phyloP scores from a whole-genome alignment of 1,140 invertebrate species.

The Camponotus pennsylvanicus region DNA sequence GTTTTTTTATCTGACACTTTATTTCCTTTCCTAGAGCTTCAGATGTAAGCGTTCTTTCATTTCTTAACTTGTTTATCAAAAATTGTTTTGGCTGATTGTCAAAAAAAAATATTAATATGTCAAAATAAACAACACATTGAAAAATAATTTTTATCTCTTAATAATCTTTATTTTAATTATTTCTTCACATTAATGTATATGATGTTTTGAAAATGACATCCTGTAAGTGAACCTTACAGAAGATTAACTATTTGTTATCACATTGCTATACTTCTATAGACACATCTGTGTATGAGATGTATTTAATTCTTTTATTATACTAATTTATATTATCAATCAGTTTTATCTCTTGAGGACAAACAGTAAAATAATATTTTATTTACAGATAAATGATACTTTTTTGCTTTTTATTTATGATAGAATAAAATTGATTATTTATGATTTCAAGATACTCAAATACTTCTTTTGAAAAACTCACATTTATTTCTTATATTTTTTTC shows the following conservation, averaged over 20 bases:
- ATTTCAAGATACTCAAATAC: background rate
- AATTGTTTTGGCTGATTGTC: background rate
- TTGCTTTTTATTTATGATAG: background rate
- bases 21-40: background rate
- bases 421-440: background rate
- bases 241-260: background rate
- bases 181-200: background rate
- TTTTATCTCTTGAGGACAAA: background rate
- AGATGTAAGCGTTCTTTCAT: background rate
- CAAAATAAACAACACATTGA: background rate
- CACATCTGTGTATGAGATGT: background rate
- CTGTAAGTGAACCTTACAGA: background rate
- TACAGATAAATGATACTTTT: background rate
- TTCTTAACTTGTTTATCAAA: background rate
- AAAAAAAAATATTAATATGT: background rate
- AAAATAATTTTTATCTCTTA: background rate
- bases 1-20: background rate
- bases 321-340: background rate
- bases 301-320: background rate
- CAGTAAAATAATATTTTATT: background rate
- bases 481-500: constrained; percentile 1
- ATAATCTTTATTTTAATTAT: background rate
- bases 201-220: background rate
- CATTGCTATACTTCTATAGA: background rate
- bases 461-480: background rate